Base-by-base conservation (phyloP, 2,888 invertebrate genomes). In the Scelioninae gen. 1 region DNA sequence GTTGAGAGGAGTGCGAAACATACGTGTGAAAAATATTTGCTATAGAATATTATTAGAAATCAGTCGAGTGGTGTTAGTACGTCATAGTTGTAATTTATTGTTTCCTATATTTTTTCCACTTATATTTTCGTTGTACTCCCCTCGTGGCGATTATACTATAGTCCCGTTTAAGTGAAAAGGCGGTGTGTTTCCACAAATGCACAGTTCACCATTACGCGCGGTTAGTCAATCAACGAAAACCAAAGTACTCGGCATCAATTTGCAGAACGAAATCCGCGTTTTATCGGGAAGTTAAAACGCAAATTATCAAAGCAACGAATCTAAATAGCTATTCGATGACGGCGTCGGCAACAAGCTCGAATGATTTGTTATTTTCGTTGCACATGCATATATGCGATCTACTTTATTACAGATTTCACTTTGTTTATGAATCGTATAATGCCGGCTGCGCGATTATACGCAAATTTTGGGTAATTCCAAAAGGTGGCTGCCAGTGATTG, bases 221-320 rank as follows among this genome's bases (percentile, higher is more conserved):
- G 62, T 55, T 55, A 43, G 72, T 60, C 72, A 72, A 72, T 72
- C 62, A 62, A 43, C 43, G 53, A 23, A 23, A 23, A 23, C 2
- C 23, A 23, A 23, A 23, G 23, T 23, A 32, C 32, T 53, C 31
- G 32, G 10, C 56, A 53, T 13, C 65, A 56, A 75, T 75, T 75
- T 55, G 65, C 58, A 40, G 38, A 65, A 63, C 58, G 56, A 75
- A 49, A 65, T 75, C 15, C 75, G 49, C 58, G 58, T 75, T 60
- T 62, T 75, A 65, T 75, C 62, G 65, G 45, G 8, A 56, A 75
- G 55, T 75, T 75, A 65, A 75, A 75, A 63, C 38, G 65, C 38
- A 15, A 60, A 75, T 75, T 65, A 75, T 75, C 75, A 55, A 65
- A 56, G 65, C 9, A 65, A 16, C 53, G 55, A 53, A 72, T 62